These are phyloP conservation scores for Globodera ellingtonae DNA, from an alignment of 1,140 invertebrate genomes.

Conservation along the genomic window DNA sequence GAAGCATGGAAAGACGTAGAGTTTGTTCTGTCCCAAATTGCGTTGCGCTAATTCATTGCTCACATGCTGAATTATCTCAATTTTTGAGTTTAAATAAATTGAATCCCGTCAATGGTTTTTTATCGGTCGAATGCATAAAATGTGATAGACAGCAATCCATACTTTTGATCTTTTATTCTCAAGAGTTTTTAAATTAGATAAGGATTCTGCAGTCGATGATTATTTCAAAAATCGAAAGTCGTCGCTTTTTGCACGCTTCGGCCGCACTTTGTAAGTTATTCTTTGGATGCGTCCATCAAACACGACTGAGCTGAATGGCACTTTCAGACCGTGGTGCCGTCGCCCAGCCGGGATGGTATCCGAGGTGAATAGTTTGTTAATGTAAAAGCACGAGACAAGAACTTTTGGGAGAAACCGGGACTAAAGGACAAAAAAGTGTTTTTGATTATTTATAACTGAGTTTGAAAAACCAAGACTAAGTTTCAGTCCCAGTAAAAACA, in stretches of 20 bases:
- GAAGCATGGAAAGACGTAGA: constrained; percentile 7
- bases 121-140: background rate
- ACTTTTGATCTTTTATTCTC: too few relatives aligned
- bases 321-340: constrained; percentile 28
- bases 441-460: too few relatives aligned
- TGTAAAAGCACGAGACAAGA: too few relatives aligned
- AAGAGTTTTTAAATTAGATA: too few relatives aligned
- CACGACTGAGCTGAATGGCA: background rate
- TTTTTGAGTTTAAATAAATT: background rate
- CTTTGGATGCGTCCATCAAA: background rate
- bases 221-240: background rate
- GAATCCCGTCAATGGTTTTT: background rate
- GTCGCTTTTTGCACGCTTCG: constrained; percentile 15
- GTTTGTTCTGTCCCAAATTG: background rate
- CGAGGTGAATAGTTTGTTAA: constrained; percentile 1
- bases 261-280: background rate
- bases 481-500: too few relatives aligned
- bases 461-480: too few relatives aligned
- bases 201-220: background rate
- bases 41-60: too few relatives aligned
- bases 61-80: too few relatives aligned
- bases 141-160: background rate
- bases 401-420: too few relatives aligned
- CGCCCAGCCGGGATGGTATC: constrained; percentile 27
- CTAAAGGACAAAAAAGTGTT: too few relatives aligned